Percentiles rank a stretch among this genome's conserved stretches.
Conservation (phyloP, 1,140 invertebrate species). For the Paramacrobiotus metropolitanus region DNA sequence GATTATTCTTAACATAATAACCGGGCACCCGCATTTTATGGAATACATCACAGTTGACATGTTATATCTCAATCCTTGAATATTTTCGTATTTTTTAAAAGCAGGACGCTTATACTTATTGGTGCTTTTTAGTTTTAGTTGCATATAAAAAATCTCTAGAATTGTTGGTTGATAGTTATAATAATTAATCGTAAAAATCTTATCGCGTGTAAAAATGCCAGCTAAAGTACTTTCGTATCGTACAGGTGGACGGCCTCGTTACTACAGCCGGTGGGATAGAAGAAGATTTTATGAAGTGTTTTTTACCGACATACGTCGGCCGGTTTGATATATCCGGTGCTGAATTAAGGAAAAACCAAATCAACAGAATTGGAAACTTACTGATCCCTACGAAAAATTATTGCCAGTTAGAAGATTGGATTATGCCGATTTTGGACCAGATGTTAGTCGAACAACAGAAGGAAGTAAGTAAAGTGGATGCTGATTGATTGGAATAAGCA, state of each 20-base stretch:
- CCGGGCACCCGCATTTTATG: too few relatives aligned
- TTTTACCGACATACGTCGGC: slow-evolving; percentile 76
- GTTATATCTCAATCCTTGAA: too few relatives aligned
- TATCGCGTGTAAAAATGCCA: too few relatives aligned
- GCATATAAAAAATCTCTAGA: too few relatives aligned
- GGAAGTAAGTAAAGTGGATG: slow-evolving; percentile 23
- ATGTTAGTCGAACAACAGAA: slow-evolving; percentile 68
- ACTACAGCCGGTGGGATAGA: slow-evolving; percentile 94
- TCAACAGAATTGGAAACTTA: slow-evolving; percentile 92
- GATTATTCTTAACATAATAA: too few relatives aligned
- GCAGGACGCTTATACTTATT: background rate
- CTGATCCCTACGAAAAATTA: slow-evolving; percentile 97
- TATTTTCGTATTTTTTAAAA: background rate
- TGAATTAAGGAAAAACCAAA: slow-evolving; percentile 23
- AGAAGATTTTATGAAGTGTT: slow-evolving; percentile 96
- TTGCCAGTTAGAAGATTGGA: slow-evolving; percentile 92
- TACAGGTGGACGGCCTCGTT: slow-evolving; percentile 73
- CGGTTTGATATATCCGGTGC: slow-evolving; percentile 55
- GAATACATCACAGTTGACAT: too few relatives aligned
- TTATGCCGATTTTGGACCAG: slow-evolving; percentile 73
- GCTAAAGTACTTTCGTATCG: slow-evolving; percentile 6
- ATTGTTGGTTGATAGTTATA: too few relatives aligned
- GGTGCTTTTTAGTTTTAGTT: slow-evolving; percentile 5
- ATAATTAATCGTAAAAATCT: too few relatives aligned
- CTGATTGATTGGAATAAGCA: background rate